Evolutionary conservation across 1,140 invertebrate genomes (phyloP), one percentile per base, ranked within the genome.

Genomic region (Danaus melanippus): DNA sequence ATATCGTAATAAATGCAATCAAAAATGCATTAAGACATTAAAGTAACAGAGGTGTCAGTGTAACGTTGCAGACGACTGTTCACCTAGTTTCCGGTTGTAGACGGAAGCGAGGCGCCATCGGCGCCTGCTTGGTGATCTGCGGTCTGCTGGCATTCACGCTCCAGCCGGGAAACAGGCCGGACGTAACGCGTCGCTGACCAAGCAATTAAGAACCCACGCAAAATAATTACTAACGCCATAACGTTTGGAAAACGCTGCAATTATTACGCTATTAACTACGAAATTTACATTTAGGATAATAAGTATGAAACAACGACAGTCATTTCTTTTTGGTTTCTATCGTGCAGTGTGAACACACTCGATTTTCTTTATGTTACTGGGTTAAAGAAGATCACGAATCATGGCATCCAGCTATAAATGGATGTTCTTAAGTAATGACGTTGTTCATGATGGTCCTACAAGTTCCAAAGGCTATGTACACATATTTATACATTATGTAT

Each of bases 91-190:
- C 81, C 79, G 73, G 64, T 64, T 58, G 46, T 50, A 52, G 63
- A 57, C 72, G 81, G 79, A 84, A 82, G 60, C 49, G 59, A 56
- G 81, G 79, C 77, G 79, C 79, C 77, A 67, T 56, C 57, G 70
- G 66, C 71, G 71, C 67, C 63, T 71, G 71, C 68, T 61, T 44
- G 10, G 42, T 44, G 12, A 42, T 42, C 64, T 66, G 60, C 64
- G 64, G 68, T 64, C 61, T 68, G 58, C 53, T 50, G 52, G 55
- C 62, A 74, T 74, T 79, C 70, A 67, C 60, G 64, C 60, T 53
- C 44, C 53, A 60, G 66, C 70, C 63, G 65, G 66, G 61, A 64
- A 58, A 46, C 64, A 51, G 46, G 58, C 63, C 75, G 73, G 71
- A 78, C 74, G 75, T 79, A 66, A 78, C 67, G 78, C 76, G 46